Evolutionary conservation across 2,888 invertebrate species (phyloP).

Genomic region (Erpobdella octoculata): DNA sequence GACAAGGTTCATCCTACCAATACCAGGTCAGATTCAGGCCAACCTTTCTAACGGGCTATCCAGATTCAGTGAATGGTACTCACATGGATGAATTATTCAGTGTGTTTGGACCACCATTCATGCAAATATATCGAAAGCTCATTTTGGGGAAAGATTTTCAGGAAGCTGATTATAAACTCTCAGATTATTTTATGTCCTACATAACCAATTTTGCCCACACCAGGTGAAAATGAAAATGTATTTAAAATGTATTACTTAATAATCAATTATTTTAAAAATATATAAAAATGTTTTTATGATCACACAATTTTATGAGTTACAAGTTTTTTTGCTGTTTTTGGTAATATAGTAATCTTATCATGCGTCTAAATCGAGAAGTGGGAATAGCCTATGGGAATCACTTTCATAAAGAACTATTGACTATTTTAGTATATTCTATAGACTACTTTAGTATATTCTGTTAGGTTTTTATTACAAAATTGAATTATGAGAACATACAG

Average conservation of each 20-base stretch:
- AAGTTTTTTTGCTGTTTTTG: background rate
- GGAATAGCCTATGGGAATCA: background rate
- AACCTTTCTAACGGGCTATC: constrained; percentile 32
- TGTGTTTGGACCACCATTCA: constrained; percentile 33
- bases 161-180: constrained; percentile 27
- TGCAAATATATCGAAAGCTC: constrained; percentile 21
- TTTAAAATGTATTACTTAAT: background rate
- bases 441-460: background rate
- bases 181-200: constrained; percentile 28
- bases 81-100: constrained; percentile 36
- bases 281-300: background rate
- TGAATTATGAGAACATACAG: background rate
- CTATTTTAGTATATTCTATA: no score
- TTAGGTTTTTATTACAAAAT: background rate
- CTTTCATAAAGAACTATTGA: no score
- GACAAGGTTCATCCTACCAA: constrained; percentile 28
- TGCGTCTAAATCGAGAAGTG: background rate
- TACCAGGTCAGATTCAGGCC: constrained; percentile 32
- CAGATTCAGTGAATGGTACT: constrained; percentile 33
- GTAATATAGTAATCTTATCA: background rate
- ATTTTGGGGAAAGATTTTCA: constrained; percentile 23
- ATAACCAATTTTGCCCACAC: constrained; percentile 35
- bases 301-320: background rate
- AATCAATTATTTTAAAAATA: background rate
- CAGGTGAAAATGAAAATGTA: constrained; percentile 33